Conservation (phyloP, 2,797 vertebrate genomes). For the Furcifer pardalis region DNA sequence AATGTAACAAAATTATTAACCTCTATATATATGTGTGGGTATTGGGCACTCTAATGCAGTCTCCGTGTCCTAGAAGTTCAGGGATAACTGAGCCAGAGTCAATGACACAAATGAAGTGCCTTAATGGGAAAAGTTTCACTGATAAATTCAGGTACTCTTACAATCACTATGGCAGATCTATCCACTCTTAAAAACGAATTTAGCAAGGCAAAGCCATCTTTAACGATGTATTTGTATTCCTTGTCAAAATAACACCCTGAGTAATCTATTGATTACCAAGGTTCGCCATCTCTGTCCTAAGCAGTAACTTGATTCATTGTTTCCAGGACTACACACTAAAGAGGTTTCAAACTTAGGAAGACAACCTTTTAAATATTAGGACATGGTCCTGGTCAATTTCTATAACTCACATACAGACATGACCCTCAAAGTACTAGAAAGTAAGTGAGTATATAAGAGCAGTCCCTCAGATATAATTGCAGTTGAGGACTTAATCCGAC, state of each 20-base stretch:
- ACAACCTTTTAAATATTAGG: too few relatives aligned
- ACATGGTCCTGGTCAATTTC: neutral
- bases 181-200: neutral
- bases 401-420: neutral
- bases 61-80: too few relatives aligned
- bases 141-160: neutral
- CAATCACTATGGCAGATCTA: neutral
- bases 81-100: too few relatives aligned
- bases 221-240: neutral
- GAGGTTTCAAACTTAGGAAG: too few relatives aligned
- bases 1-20: too few relatives aligned
- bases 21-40: too few relatives aligned
- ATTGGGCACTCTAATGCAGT: too few relatives aligned
- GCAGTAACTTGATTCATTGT: too few relatives aligned
- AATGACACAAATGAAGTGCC: neutral
- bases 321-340: too few relatives aligned
- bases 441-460: neutral
- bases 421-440: neutral
- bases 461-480: neutral
- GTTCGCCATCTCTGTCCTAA: too few relatives aligned
- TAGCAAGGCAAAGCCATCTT: neutral
- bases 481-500: neutral
- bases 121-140: neutral
- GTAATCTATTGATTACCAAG: neutral
- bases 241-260: neutral